Evolutionary conservation across 2,888 invertebrate genomes (phyloP).

Genomic region (Steinernema carpocapsae): DNA sequence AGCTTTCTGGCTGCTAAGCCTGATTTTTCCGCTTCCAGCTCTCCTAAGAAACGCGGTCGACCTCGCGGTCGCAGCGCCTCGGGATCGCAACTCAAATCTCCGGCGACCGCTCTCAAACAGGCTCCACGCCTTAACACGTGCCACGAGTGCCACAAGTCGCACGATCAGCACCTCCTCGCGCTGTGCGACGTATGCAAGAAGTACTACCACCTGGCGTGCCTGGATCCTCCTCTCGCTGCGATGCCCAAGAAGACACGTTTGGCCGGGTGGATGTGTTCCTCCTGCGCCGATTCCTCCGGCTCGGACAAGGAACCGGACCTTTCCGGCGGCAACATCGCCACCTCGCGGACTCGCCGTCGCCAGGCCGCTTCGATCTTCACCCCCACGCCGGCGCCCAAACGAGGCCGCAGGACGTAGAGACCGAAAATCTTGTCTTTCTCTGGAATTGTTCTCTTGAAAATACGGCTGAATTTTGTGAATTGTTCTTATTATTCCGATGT

Average conservation of each 20-base stretch:
- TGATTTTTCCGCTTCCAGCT: no score
- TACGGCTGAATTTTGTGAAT: background rate
- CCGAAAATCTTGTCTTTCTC: background rate
- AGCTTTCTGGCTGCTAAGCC: no score
- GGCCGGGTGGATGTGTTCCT: slow-evolving; percentile 79
- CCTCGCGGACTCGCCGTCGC: background rate
- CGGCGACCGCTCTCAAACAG: no score
- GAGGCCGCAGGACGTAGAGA: background rate
- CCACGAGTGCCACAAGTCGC: no score
- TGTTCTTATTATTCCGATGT: background rate
- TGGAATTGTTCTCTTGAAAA: background rate
- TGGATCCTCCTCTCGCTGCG: slow-evolving; percentile 88
- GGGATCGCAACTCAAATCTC: no score
- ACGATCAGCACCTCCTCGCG: slow-evolving; percentile 89
- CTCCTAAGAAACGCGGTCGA: no score
- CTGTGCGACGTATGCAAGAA: slow-evolving; percentile 92
- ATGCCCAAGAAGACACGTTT: slow-evolving; percentile 94
- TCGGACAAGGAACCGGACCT: background rate
- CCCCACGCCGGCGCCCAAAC: background rate
- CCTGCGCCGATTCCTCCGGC: slow-evolving; percentile 30
- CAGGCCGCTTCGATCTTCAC: background rate
- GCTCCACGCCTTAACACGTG: no score
- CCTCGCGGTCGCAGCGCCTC: no score
- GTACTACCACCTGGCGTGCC: slow-evolving; percentile 89
- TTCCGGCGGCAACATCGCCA: background rate